Conservation (phyloP, 30 jellyfish, hydroid and myxozoan genomes). For the Pseudorhiza aurosa region DNA sequence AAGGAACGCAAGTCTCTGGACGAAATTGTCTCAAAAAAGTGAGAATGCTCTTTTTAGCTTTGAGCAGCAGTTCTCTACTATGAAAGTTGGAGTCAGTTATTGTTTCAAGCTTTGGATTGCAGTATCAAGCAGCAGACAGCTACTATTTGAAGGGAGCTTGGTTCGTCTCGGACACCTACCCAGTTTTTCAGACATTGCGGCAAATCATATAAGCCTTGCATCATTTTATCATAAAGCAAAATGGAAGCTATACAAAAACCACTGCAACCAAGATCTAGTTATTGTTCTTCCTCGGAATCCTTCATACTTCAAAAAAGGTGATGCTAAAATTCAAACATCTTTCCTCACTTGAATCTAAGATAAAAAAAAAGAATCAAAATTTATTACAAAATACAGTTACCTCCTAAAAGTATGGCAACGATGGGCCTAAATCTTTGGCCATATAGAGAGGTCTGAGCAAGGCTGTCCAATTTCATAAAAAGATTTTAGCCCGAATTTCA, state of each 20-base stretch:
- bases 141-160: constrained; percentile 2
- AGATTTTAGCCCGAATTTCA: too few relatives aligned
- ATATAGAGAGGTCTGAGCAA: too few relatives aligned
- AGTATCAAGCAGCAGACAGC: background rate
- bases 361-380: too few relatives aligned
- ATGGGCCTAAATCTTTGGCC: too few relatives aligned
- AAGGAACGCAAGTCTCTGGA: background rate
- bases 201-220: background rate
- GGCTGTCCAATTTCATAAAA: too few relatives aligned
- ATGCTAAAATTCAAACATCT: too few relatives aligned
- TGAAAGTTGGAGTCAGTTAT: background rate
- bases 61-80: background rate
- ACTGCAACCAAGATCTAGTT: background rate
- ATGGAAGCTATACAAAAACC: background rate
- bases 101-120: background rate
- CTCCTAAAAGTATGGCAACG: too few relatives aligned
- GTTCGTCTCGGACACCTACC: background rate
- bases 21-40: background rate
- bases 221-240: background rate
- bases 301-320: constrained; percentile 5
- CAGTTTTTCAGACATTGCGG: constrained; percentile 8
- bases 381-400: too few relatives aligned
- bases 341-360: too few relatives aligned
- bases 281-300: constrained; percentile 3
- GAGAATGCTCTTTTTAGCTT: background rate